phyloP scores from a whole-genome alignment of 2,113 vertebrate species.

The Tychaedon coryphoeus region DNA sequence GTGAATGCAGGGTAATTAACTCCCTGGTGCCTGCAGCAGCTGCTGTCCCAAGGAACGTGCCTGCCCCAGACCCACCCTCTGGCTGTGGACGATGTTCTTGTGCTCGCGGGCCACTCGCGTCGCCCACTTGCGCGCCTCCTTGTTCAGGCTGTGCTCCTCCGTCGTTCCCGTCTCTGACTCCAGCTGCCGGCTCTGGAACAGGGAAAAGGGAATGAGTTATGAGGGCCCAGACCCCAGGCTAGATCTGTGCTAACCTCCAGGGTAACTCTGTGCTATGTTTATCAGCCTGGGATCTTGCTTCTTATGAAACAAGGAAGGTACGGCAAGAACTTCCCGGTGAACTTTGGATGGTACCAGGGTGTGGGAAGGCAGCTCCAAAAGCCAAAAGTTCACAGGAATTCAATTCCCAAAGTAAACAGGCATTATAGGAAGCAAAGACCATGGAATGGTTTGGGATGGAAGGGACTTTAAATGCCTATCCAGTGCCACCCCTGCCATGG shows the following conservation, averaged over 20 bases:
- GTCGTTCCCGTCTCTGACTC: slow-evolving; percentile 94
- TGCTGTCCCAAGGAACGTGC: neutral
- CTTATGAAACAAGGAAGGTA: neutral
- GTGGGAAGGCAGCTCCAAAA: neutral
- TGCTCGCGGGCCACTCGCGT: slow-evolving; percentile 93
- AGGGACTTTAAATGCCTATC: neutral
- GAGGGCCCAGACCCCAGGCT: rapidly evolving
- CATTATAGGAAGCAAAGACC: neutral
- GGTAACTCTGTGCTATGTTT: rapidly evolving
- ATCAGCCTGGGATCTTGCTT: neutral
- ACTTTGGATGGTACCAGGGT: neutral
- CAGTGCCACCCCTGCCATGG: no score
- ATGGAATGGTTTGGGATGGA: neutral
- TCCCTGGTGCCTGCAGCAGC: neutral
- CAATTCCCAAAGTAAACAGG: neutral
- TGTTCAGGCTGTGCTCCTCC: slow-evolving; percentile 98
- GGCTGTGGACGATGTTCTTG: slow-evolving; percentile 93
- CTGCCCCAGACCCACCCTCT: slow-evolving; percentile 75
- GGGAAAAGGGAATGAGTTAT: neutral
- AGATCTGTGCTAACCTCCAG: neutral
- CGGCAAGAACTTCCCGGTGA: neutral
- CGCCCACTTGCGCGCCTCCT: slow-evolving; percentile 97
- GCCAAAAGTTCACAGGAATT: neutral
- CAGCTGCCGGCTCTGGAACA: slow-evolving; percentile 88
- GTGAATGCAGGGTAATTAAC: rapidly evolving